Percentiles rank a stretch among this genome's conserved stretches.
Evolutionary conservation across 2,797 vertebrate genomes (phyloP).

Genomic region (Etheostoma nigrum): DNA sequence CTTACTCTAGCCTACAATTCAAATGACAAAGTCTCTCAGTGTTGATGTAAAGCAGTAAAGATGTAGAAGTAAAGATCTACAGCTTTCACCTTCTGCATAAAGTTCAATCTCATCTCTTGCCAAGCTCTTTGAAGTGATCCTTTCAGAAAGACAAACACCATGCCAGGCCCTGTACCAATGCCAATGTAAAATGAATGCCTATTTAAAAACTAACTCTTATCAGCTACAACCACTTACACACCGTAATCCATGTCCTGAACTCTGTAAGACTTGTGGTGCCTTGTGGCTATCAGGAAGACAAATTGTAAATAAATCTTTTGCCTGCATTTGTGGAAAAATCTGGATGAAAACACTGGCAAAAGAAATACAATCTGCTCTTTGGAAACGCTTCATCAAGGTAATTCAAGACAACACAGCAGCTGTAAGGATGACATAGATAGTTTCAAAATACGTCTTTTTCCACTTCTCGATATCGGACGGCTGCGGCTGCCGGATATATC

Average conservation of each 20-base stretch:
- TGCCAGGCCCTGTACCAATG: slow-evolving; percentile 62
- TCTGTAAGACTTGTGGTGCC: neutral
- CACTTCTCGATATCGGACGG: slow-evolving; percentile 63
- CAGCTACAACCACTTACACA: slow-evolving; percentile 27
- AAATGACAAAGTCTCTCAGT: slow-evolving; percentile 50
- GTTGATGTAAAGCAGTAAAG: slow-evolving; percentile 49
- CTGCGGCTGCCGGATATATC: slow-evolving; percentile 55
- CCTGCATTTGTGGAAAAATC: slow-evolving; percentile 73
- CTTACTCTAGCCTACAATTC: slow-evolving; percentile 34
- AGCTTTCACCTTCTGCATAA: slow-evolving; percentile 70
- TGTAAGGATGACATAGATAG: slow-evolving; percentile 78
- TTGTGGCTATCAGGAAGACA: slow-evolving; percentile 44
- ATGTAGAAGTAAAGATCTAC: slow-evolving; percentile 58
- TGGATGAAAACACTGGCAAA: slow-evolving; percentile 61
- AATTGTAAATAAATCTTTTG: slow-evolving; percentile 71
- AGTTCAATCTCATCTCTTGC: slow-evolving; percentile 66
- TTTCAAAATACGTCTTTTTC: slow-evolving; percentile 77
- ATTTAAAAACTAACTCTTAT: slow-evolving; percentile 45
- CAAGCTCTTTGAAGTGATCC: slow-evolving; percentile 79
- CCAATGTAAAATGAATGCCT: slow-evolving; percentile 74
- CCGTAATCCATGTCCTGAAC: slow-evolving; percentile 27
- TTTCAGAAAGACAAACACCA: slow-evolving; percentile 70
- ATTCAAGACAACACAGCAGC: slow-evolving; percentile 80
- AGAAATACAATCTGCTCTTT: slow-evolving; percentile 75
- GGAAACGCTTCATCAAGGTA: slow-evolving; percentile 78